Base-by-base conservation (phyloP, 2,113 vertebrate genomes). In the Probosciger aterrimus region DNA sequence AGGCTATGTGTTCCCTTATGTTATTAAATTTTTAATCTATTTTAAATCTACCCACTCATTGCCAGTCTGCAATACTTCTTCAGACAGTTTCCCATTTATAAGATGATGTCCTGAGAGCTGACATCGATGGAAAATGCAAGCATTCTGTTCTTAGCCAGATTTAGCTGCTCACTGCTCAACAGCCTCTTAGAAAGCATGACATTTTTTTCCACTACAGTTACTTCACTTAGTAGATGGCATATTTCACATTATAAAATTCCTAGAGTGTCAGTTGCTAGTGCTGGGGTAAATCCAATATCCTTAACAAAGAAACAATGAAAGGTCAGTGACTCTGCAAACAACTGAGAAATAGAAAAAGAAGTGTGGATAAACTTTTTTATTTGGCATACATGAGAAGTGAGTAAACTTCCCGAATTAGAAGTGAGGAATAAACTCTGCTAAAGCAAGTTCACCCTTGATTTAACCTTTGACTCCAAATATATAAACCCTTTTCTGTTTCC, bases 51-150 rank as follows among this genome's bases (percentile, higher is more conserved):
- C 30, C 60, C 27, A 46, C 76, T 90, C 68, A 81, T 15, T 92
- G 39, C 44, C 62, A 63, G 68, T 44, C 57, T 82, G 60, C 43
- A 88, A 60, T 75, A 30, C 44, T 92, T 95, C 62, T 93, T 69
- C 86, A 88, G 65, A 75, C 50, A 83, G 52, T 57, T 86, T 92
- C 47, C 43, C 79, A 77, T 94, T 93, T 93, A 16, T 47, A 82
- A 81, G 52, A 47, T 2, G 5, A 47, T 75, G 59, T 90, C 81
- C 86, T 43, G 75, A 93, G 88, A 89, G 57, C 47, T 92, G 88
- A 89, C 77, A 93, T 84, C 69, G 76, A 52, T 73, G 83, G 90
- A 89, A 95, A 96, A 92, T 59, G n/a, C 44, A 92, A 70, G 41
- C 65, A 62, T 83, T 78, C 52, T 62, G 41, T 67, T 83, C 52